These are phyloP conservation scores for Lacerta agilis DNA, from an alignment of 2,797 vertebrate species.

Conservation along the genomic window DNA sequence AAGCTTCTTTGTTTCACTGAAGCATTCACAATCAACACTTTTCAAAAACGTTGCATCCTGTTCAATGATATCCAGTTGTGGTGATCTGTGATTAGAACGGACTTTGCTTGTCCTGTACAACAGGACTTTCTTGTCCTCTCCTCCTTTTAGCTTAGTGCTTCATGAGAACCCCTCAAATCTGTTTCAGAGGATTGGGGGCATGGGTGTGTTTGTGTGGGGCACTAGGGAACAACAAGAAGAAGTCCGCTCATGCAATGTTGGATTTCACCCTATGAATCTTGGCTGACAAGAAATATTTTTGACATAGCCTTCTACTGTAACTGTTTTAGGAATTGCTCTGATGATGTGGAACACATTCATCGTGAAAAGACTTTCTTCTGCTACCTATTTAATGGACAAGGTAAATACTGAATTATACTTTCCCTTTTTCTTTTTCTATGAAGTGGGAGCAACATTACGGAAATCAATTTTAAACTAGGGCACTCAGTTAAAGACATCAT, in stretches of 20 bases:
- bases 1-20: background rate
- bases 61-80: too few relatives aligned
- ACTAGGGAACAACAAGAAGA: too few relatives aligned
- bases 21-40: background rate
- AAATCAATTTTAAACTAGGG: background rate
- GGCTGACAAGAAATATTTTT: constrained; percentile 1
- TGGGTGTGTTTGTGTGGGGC: background rate
- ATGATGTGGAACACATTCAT: constrained; percentile 99
- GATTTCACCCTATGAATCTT: too few relatives aligned
- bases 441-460: background rate
- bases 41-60: background rate
- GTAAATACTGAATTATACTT: constrained; percentile 68
- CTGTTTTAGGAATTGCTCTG: constrained; percentile 85
- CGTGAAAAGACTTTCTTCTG: constrained; percentile 93
- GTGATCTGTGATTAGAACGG: too few relatives aligned
- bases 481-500: background rate
- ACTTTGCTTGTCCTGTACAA: too few relatives aligned
- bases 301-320: background rate
- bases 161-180: too few relatives aligned
- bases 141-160: too few relatives aligned
- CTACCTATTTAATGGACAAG: constrained; percentile 95
- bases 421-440: background rate
- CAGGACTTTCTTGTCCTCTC: too few relatives aligned
- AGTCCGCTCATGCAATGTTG: too few relatives aligned
- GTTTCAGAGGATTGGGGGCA: background rate